Evolutionary conservation across 2,888 invertebrate genomes (phyloP).

Genomic region (Aethes cnicana): DNA sequence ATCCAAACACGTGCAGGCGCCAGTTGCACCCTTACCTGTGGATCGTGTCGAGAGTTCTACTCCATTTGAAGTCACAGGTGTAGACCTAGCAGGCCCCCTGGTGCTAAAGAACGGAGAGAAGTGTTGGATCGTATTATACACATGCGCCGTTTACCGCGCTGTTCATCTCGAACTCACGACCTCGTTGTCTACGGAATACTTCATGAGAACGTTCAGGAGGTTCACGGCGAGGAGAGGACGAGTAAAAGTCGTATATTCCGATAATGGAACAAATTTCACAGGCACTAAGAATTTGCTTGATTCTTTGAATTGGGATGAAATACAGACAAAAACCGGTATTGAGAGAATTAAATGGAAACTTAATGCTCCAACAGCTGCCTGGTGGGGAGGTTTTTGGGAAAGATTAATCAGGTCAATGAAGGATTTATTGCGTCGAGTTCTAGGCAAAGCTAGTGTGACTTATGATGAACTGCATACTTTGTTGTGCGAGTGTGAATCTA

Average conservation of each 20-base stretch:
- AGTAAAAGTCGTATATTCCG: not conserved
- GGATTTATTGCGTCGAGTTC: too few relatives aligned
- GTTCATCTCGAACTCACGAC: constrained; percentile 1
- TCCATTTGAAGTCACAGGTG: not conserved
- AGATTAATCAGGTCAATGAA: too few relatives aligned
- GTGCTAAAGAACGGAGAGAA: not conserved
- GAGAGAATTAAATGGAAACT: not conserved
- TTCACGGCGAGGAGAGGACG: constrained; percentile 7
- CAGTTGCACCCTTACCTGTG: not conserved
- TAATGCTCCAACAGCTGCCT: not conserved
- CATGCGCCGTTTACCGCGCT: constrained; percentile 9
- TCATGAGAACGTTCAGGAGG: not conserved
- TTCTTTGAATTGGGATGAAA: not conserved
- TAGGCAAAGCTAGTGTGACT: too few relatives aligned
- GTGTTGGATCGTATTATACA: constrained; percentile 7
- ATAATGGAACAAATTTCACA: constrained; percentile 13
- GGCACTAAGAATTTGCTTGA: not conserved
- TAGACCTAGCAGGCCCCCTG: constrained; percentile 6
- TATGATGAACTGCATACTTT: too few relatives aligned
- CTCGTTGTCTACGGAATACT: not conserved
- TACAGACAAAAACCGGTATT: not conserved
- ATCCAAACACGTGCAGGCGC: not conserved
- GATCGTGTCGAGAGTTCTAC: not conserved
- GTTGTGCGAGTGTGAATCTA: too few relatives aligned
- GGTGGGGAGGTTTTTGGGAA: not conserved